phyloP scores from a whole-genome alignment of 2,888 invertebrate species.

The Plebejus anna region DNA sequence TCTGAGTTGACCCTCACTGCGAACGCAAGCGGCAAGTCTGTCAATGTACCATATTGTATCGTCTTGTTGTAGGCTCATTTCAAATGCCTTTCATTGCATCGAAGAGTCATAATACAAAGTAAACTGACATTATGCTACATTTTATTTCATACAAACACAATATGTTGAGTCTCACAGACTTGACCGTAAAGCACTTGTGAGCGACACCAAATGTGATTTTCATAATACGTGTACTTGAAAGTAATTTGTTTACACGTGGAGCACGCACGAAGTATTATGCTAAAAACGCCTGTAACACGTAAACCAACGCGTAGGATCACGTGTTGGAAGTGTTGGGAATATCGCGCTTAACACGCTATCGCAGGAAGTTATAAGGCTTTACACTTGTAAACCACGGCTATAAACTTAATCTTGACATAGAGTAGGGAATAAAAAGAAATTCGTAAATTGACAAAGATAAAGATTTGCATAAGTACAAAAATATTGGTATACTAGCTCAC shows the following conservation, averaged over 20 bases:
- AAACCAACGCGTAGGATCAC: constrained; percentile 9
- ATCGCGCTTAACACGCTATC: not conserved
- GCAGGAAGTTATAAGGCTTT: not conserved
- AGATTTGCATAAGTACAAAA: too few species aligned
- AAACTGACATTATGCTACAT: too few species aligned
- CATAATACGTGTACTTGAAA: not conserved
- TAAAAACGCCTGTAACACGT: not conserved
- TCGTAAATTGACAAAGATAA: too few species aligned
- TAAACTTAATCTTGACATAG: not conserved
- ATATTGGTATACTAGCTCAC: too few species aligned
- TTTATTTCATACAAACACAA: not conserved
- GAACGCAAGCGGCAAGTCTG: too few species aligned
- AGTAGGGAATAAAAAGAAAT: too few species aligned
- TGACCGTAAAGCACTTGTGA: constrained; percentile 1
- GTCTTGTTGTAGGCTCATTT: too few species aligned
- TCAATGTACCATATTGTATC: too few species aligned
- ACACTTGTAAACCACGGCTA: not conserved
- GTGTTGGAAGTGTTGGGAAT: not conserved
- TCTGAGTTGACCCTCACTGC: too few species aligned
- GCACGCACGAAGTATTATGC: not conserved
- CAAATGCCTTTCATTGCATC: too few species aligned
- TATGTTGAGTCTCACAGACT: not conserved
- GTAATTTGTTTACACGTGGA: constrained; percentile 2
- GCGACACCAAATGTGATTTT: not conserved
- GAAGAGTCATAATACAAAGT: too few species aligned